phyloP scores from a whole-genome alignment of 2,113 vertebrate species.

The Myrmophylax atrothorax region DNA sequence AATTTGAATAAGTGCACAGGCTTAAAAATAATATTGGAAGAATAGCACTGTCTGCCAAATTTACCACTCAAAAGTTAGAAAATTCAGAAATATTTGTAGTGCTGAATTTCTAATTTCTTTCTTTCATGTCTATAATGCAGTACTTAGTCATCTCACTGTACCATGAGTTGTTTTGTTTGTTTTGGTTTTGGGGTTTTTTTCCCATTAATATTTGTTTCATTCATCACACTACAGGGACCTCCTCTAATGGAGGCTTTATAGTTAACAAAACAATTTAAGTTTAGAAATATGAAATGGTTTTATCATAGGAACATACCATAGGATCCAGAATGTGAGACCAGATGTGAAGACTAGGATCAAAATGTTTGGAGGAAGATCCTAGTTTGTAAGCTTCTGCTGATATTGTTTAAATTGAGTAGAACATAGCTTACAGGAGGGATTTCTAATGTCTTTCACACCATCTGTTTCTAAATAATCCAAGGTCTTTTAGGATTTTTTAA shows the following conservation, averaged over 20 bases:
- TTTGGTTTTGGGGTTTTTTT: background rate
- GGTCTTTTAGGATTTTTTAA: constrained; percentile 15
- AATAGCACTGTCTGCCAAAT: background rate
- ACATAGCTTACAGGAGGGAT: background rate
- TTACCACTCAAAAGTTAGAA: background rate
- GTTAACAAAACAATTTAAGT: background rate
- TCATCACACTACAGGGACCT: background rate
- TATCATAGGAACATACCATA: background rate
- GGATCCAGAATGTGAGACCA: background rate
- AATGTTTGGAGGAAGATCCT: background rate
- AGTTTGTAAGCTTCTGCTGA: background rate
- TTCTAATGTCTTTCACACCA: constrained; percentile 20
- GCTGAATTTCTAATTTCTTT: background rate
- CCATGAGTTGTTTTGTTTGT: background rate
- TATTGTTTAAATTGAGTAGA: background rate
- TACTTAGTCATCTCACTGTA: background rate
- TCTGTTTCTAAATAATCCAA: constrained; percentile 40
- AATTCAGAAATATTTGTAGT: background rate
- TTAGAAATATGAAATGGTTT: background rate
- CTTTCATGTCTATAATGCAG: background rate
- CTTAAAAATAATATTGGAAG: background rate
- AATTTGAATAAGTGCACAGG: background rate
- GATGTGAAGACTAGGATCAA: background rate
- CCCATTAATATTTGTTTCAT: background rate
- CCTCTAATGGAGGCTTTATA: background rate